These are phyloP conservation scores for Salvelinus sp. DNA, from an alignment of 2,113 vertebrate genomes.

Conservation along the genomic window DNA sequence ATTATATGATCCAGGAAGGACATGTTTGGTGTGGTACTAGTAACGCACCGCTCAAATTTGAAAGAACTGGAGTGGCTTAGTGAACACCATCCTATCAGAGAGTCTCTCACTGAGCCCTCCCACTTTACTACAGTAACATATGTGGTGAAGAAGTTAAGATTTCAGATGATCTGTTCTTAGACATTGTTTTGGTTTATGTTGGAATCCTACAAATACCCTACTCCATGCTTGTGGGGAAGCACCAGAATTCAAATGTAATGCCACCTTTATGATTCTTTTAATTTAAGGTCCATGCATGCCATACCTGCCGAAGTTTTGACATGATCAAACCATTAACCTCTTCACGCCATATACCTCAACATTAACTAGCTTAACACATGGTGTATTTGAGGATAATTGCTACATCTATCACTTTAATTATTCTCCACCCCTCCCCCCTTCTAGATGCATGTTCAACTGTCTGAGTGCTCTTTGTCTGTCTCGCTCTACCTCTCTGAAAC, in stretches of 20 bases:
- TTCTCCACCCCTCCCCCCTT: background rate
- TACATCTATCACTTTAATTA: background rate
- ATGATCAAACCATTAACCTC: background rate
- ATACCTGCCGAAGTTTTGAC: background rate
- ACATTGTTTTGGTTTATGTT: background rate
- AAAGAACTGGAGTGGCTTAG: no score
- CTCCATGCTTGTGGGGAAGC: background rate
- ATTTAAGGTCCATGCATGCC: background rate
- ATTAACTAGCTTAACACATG: background rate
- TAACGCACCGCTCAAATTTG: no score
- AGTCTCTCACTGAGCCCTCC: no score
- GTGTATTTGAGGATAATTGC: background rate
- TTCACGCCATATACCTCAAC: background rate
- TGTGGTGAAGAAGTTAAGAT: no score
- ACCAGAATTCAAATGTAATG: background rate
- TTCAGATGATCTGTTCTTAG: no score
- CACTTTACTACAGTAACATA: no score
- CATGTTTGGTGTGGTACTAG: no score
- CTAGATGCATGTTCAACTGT: background rate
- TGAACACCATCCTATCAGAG: no score
- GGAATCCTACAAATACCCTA: background rate
- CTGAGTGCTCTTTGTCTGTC: background rate
- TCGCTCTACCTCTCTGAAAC: background rate
- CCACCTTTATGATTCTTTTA: background rate
- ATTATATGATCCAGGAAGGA: no score